Evolutionary conservation across 2,113 vertebrate genomes (phyloP), one percentile per base, ranked within the genome.

Genomic region (Pelecanus crispus): DNA sequence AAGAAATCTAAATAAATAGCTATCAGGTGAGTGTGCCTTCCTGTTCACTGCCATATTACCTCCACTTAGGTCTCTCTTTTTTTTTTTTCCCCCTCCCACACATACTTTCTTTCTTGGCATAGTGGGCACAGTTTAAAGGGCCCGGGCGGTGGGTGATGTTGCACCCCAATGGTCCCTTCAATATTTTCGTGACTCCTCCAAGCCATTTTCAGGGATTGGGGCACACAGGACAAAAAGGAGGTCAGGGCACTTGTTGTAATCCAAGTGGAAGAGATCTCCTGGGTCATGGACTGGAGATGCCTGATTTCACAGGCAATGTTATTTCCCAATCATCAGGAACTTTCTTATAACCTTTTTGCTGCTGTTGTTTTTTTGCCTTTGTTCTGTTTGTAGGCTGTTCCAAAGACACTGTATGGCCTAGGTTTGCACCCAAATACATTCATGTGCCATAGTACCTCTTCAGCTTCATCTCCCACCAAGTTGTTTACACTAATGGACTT

Each of bases 131-230:
- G 24, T 61, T 55, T 55, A 36, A 78, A 8, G 14, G 7, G 32
- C 10, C n/a, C 11, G 13, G 22, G 18, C 1, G 0, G 11, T 34
- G 10, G 18, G 10, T 1, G 0, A 34, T 42, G 67, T 10, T 55
- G 17, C 0, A 1, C 26, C 67, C 56, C 16, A 13, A 0, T 9
- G 31, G 25, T 36, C 15, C 14, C 31, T 81, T 50, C 4, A 11
- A 19, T 56, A 34, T 34, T 81, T 81, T 40, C 10, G 7, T 71
- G 63, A 38, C 9, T 50, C 6, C 62, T 83, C 20, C 28, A 62
- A 81, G 47, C 22, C 65, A 31, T 58, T 21, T 12, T 7, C 14
- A 36, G 34, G 22, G 20, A 6, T 13, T 4, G 3, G 20, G 24
- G 18, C 28, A 72, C 44, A n/a, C 22, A 9, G 12, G 31, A 26